Evolutionary conservation across 2,797 vertebrate species (phyloP), one percentile per base, ranked within the genome.

Genomic region (Picus viridis): DNA sequence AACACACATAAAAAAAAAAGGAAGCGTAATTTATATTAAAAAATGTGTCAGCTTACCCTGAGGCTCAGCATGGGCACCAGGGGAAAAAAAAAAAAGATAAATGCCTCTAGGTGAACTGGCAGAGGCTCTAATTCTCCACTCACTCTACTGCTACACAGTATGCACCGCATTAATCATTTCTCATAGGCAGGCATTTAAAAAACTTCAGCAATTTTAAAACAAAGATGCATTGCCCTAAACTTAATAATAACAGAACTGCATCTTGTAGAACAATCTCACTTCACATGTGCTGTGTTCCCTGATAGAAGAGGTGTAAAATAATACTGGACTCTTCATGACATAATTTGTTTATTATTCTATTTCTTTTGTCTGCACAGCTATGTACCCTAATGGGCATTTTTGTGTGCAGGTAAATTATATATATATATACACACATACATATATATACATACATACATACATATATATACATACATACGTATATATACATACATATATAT

Each of bases 1-100:
- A 94, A 91, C 88, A 92, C 95, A 92, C 92, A 92, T 78, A 19
- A 87, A 91, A 89, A 94, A 94, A 93, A 83, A 91, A 90, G 94
- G 77, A 84, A 97, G 89, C 94, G 88, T 97, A 97, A 97, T 97
- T 97, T 97, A 96, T 97, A 97, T 97, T 96, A 95, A 97, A 94
- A 97, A 96, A 97, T 90, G 95, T 97, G 96, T 97, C 97, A 97
- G 96, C 92, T 96, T 97, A 96, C 95, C 96, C 97, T 83, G 89
- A 96, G 96, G 97, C 96, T 97, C 95, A 95, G 96, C 49, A 67
- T 8, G 90, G 94, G 94, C 96, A 96, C 83, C 75, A 91, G 92
- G 94, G 96, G 96, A 83, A 88, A 92, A 91, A 95, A 96, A 80
- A 68, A 89, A 96, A 97, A 97, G 97, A 98, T 95, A 97, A 96